Evolutionary conservation across 2,113 vertebrate species (phyloP).

Genomic region (Sterrhoptilus dennistouni): DNA sequence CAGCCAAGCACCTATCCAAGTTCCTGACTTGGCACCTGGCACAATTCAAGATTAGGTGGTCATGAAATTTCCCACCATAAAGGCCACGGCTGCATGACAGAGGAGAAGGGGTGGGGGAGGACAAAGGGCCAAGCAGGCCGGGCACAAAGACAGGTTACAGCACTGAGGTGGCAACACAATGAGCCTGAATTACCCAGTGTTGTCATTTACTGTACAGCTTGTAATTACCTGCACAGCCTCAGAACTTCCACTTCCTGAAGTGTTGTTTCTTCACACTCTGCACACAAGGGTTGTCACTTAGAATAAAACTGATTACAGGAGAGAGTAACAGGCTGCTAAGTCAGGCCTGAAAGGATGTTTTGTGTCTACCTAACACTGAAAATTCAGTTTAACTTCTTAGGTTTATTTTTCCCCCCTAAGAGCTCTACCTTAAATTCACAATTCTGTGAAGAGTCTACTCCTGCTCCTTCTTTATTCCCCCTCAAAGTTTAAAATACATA

Average conservation of each 20-base stretch:
- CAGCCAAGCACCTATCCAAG: background rate
- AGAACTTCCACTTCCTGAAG: constrained; percentile 8
- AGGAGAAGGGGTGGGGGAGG: background rate
- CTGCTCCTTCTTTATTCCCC: too few relatives aligned
- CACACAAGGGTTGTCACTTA: background rate
- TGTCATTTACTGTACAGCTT: background rate
- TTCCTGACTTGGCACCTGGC: background rate
- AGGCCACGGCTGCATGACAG: accelerated
- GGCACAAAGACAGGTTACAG: background rate
- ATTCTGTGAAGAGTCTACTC: background rate
- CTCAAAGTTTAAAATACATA: background rate
- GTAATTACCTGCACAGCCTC: constrained; percentile 8
- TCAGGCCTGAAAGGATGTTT: background rate
- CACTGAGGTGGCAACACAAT: background rate
- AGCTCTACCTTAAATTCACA: background rate
- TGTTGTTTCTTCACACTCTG: background rate
- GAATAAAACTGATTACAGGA: background rate
- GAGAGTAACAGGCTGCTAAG: background rate
- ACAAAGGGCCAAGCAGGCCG: background rate
- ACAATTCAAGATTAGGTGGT: background rate
- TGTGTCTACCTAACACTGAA: background rate
- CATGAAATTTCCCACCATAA: background rate
- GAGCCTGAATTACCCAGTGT: background rate
- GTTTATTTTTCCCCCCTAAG: background rate
- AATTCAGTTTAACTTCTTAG: background rate